Evolutionary conservation across 1,140 invertebrate species (phyloP).

Genomic region (Anthonomus grandis): DNA sequence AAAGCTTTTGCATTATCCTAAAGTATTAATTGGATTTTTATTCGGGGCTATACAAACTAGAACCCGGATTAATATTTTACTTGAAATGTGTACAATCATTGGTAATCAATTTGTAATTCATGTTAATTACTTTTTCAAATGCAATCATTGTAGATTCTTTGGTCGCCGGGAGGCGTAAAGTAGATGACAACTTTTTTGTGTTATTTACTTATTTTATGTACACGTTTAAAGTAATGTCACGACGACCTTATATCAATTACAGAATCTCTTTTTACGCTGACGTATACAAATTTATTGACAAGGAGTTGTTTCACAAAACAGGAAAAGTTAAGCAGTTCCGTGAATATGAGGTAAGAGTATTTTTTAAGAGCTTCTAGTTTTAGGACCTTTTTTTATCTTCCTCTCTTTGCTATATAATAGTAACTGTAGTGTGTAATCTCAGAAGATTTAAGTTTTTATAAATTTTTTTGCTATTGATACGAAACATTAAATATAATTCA

Average conservation of each 20-base stretch:
- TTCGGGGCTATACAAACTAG: constrained; percentile 22
- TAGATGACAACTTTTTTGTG: constrained; percentile 25
- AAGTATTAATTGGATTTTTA: constrained; percentile 25
- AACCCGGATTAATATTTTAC: constrained; percentile 24
- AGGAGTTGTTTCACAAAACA: constrained; percentile 22
- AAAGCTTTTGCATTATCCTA: constrained; percentile 17
- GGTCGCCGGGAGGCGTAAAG: constrained; percentile 24
- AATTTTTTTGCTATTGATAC: not conserved
- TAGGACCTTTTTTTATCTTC: not conserved
- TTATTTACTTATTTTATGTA: constrained; percentile 24
- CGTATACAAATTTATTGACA: constrained; percentile 22
- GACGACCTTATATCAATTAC: constrained; percentile 7
- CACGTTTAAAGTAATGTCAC: constrained; percentile 27
- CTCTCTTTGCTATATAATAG: not conserved
- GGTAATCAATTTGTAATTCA: constrained; percentile 21
- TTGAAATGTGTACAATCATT: constrained; percentile 28
- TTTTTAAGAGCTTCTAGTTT: not conserved
- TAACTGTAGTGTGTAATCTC: not conserved
- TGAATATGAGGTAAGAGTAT: constrained; percentile 22
- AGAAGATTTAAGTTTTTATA: not conserved
- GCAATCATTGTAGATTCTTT: constrained; percentile 17
- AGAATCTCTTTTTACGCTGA: constrained; percentile 18
- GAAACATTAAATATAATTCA: not conserved
- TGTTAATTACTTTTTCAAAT: not conserved
- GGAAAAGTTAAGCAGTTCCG: constrained; percentile 11